Base-by-base conservation (phyloP, 92 coral and sea anemone species). In the Porites evermanni region DNA sequence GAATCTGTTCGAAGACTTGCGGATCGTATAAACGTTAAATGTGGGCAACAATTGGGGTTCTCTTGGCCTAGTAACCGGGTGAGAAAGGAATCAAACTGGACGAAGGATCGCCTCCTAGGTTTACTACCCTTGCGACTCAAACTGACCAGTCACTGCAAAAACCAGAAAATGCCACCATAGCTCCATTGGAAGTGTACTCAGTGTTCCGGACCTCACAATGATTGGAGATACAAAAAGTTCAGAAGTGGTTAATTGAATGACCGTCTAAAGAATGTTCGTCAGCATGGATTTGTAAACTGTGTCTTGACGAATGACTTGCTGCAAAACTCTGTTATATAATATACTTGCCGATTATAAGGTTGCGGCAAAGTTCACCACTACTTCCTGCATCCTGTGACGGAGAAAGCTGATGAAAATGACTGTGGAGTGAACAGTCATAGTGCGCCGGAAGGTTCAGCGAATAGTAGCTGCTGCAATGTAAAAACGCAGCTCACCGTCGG, bases 231-330 rank as follows among this genome's bases (percentile, higher is more conserved):
- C 58, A 38, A 67, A 83, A 72, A 74, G 12, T 20, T 29, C 32
- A 29, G 32, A 29, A 29, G 32, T 29, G 32, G 0, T 29, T 29
- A 0, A 29, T 29, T 29, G 32, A 29, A 29, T 29, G 32, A 29
- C 32, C 32, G 32, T 29, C 32, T 29, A 29, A 29, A 29, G 32
- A 91, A 81, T 13, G 92, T 93, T 10, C 50, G 83, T 79, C 89
- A 84, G 58, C 91, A 91, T 79, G 73, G 19, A 90, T 90, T 26
- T 93, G 92, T 67, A 84, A 92, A 88, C 52, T 60, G 60, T 91
- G 94, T 82, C 91, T 93, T 0, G 92, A 80, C 32, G 92, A 86
- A 66, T 94, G 96, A 63, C 92, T 91, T 75, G 69, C 67, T 24
- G 77, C 92, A 24, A 82, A 64, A 54, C 82, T 87, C 18, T 90